These are phyloP conservation scores for Neuroscelio doddi DNA, from an alignment of 2,888 invertebrate species.

Conservation along the genomic window DNA sequence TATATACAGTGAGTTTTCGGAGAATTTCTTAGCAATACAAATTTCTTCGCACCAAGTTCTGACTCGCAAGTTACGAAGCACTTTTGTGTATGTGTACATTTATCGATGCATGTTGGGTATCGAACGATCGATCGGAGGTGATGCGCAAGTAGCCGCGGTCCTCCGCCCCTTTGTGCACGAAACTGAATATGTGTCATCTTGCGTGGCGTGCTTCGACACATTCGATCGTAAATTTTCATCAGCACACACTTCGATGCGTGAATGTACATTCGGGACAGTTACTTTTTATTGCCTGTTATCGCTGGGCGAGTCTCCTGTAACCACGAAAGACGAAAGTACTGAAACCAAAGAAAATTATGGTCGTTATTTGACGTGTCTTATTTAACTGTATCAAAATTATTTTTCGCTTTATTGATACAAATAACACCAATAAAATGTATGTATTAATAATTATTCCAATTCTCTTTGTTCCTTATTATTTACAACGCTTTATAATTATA, in stretches of 20 bases:
- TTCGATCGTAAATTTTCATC: constrained; percentile 33
- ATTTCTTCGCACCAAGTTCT: constrained; percentile 18
- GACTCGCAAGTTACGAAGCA: constrained; percentile 13
- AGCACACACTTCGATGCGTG: constrained; percentile 15
- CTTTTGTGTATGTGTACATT: not conserved
- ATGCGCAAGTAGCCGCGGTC: constrained; percentile 37
- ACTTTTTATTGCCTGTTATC: constrained; percentile 27
- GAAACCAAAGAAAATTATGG: not conserved
- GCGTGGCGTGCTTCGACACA: constrained; percentile 15
- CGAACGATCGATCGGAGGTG: constrained; percentile 30
- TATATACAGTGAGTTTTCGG: constrained; percentile 36
- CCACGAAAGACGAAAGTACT: not conserved
- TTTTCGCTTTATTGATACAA: too few species aligned
- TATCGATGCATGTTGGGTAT: constrained; percentile 1
- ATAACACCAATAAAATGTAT: too few species aligned
- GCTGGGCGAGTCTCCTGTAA: not conserved
- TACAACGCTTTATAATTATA: too few species aligned
- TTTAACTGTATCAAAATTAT: not conserved
- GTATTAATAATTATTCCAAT: too few species aligned
- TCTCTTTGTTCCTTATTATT: too few species aligned
- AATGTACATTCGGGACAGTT: constrained; percentile 2
- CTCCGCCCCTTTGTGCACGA: constrained; percentile 16
- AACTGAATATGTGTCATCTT: constrained; percentile 30
- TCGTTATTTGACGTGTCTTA: not conserved
- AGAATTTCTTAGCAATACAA: constrained; percentile 27